A percentile compares a stretch with the other conserved stretches of the same genome.
phyloP scores from a whole-genome alignment of 2,113 vertebrate genomes.

The Callipepla californica region DNA sequence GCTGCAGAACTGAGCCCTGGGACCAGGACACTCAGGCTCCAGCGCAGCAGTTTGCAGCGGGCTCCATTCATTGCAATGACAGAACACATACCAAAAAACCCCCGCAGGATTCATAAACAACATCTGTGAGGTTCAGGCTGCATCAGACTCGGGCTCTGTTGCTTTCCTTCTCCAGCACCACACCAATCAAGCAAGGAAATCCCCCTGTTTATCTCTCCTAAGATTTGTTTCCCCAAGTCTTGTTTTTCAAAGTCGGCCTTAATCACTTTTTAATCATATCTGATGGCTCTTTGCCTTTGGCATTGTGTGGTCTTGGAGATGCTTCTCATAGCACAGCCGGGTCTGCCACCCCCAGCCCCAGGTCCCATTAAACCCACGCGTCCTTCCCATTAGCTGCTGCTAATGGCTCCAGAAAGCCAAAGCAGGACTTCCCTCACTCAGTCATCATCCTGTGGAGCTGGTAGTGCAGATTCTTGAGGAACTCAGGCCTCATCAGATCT shows the following conservation, averaged over 20 bases:
- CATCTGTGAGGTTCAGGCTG: background rate
- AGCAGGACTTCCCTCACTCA: background rate
- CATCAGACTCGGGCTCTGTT: background rate
- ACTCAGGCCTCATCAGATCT: background rate
- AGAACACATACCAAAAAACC: background rate
- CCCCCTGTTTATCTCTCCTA: accelerated
- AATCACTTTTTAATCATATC: background rate
- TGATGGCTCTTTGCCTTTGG: background rate
- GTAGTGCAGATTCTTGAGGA: background rate
- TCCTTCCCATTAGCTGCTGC: background rate
- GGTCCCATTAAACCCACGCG: background rate
- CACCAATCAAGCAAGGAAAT: background rate
- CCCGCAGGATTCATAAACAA: background rate
- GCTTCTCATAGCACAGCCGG: background rate
- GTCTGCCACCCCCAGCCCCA: background rate
- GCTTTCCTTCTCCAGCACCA: background rate
- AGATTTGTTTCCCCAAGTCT: background rate
- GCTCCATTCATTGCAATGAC: background rate
- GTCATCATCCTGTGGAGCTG: background rate
- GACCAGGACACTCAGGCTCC: background rate
- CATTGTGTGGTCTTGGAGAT: background rate
- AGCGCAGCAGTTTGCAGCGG: background rate
- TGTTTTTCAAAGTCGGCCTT: background rate
- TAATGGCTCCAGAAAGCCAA: background rate
- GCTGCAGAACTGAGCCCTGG: background rate